These are phyloP conservation scores for Spea hammondii DNA, from an alignment of 2,797 vertebrate genomes.

Conservation along the genomic window DNA sequence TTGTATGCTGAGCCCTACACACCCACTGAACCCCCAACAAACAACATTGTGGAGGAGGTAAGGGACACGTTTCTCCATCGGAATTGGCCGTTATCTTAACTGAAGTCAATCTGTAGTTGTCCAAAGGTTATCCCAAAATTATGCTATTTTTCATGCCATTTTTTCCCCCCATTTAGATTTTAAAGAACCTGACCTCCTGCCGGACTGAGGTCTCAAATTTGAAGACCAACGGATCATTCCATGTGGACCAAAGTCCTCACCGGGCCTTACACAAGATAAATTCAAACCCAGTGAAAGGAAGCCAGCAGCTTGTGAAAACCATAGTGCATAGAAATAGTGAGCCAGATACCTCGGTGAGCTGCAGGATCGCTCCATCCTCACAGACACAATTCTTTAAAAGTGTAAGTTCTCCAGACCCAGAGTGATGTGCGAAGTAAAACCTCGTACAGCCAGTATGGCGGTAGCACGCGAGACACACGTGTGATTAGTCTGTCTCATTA, in stretches of 20 bases:
- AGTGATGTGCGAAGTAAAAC: neutral
- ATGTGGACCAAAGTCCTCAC: constrained; percentile 21
- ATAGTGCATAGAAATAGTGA: neutral
- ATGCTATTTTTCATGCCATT: neutral
- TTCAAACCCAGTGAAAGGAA: constrained; percentile 51
- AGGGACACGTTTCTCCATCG: neutral
- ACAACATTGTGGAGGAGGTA: constrained; percentile 60
- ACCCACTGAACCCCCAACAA: constrained; percentile 61
- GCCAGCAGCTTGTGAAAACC: constrained; percentile 42
- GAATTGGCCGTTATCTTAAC: no score
- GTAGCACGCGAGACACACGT: no score
- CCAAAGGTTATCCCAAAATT: no score
- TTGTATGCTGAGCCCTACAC: constrained; percentile 78
- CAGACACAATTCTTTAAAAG: constrained; percentile 38
- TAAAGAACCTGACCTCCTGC: constrained; percentile 9
- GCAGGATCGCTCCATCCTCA: neutral
- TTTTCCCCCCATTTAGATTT: no score
- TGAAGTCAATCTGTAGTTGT: neutral
- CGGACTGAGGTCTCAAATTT: constrained; percentile 4
- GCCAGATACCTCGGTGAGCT: constrained; percentile 17
- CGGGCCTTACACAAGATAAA: constrained; percentile 49
- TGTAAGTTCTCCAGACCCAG: constrained; percentile 29
- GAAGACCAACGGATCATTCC: constrained; percentile 40
- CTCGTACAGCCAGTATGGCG: no score
- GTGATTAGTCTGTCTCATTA: no score